These are phyloP conservation scores for Lamprologus ornatipinnis DNA, from an alignment of 2,113 vertebrate species.

Conservation along the genomic window DNA sequence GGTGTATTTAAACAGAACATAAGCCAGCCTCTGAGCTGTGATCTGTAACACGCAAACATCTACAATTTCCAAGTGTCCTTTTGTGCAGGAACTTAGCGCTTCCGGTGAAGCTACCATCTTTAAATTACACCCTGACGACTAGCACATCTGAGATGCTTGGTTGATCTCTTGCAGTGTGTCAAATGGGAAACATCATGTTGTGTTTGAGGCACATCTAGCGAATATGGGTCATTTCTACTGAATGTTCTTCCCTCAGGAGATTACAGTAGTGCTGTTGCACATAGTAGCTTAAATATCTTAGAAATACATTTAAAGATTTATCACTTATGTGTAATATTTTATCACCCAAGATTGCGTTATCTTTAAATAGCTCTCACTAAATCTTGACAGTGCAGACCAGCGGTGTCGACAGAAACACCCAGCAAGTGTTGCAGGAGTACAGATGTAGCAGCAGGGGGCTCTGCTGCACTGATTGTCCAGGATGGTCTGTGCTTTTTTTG, in stretches of 20 bases:
- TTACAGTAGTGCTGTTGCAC: not conserved
- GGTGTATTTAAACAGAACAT: not conserved
- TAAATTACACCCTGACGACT: not conserved
- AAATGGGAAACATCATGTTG: not conserved
- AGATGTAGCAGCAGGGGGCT: constrained; percentile 36
- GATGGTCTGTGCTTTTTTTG: not conserved
- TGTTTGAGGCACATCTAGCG: not conserved
- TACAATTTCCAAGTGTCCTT: not conserved
- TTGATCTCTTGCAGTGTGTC: not conserved
- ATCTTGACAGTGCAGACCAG: not conserved
- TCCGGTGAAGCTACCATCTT: not conserved
- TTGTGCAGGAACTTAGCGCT: not conserved
- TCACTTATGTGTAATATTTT: not conserved
- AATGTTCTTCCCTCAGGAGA: not conserved
- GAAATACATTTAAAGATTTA: not conserved
- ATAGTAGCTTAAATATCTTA: not conserved
- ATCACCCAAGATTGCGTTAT: fast-evolving
- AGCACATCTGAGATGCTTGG: not conserved
- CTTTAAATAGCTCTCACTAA: not conserved
- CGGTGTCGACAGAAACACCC: fast-evolving
- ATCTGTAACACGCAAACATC: not conserved
- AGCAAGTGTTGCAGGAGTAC: not conserved
- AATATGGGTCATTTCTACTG: not conserved
- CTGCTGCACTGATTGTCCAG: constrained; percentile 10
- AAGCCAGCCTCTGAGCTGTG: not conserved